Evolutionary conservation across 1,140 invertebrate species (phyloP), one percentile per base, ranked within the genome.

Genomic region (Battus philenor): DNA sequence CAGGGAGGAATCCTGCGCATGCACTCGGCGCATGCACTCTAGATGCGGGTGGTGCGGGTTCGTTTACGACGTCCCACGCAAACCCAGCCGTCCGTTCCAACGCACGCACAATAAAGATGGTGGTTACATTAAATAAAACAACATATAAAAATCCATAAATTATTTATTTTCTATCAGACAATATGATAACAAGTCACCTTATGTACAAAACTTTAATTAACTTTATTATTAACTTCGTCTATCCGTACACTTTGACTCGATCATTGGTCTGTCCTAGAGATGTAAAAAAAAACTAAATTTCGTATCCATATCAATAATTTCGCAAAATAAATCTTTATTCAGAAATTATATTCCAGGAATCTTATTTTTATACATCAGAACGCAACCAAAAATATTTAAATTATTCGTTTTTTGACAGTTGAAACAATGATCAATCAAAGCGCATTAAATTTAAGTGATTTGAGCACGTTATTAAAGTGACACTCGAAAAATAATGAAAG

Each of bases 101-200:
- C n/a, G n/a, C n/a, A n/a, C n/a, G n/a, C n/a, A n/a, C n/a, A n/a
- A n/a, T n/a, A n/a, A n/a, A n/a, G n/a, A n/a, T n/a, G n/a, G n/a
- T 20, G 18, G 18, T 20, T 6, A 20, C 2, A 20, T 20, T 2
- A 20, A 20, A 20, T 20, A 20, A 20, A 20, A 20, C 18, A 20
- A 20, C 30, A 46, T 46, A 48, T 69, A 70, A 80, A 82, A 82
- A 78, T 78, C 66, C 69, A 82, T 82, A 82, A 79, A 73, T 79
- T 79, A 77, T 68, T 75, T 82, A 82, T 78, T 76, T 68, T 73
- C 75, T 76, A 79, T 80, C 48, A 63, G 66, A 74, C 72, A 76
- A 69, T 77, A 73, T 71, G 64, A 69, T 79, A 82, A 82, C 78
- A 79, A 74, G 63, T 72, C 64, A 56, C 68, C 65, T 49, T 81